phyloP scores from a whole-genome alignment of 2,797 vertebrate species.

The Columba guinea region DNA sequence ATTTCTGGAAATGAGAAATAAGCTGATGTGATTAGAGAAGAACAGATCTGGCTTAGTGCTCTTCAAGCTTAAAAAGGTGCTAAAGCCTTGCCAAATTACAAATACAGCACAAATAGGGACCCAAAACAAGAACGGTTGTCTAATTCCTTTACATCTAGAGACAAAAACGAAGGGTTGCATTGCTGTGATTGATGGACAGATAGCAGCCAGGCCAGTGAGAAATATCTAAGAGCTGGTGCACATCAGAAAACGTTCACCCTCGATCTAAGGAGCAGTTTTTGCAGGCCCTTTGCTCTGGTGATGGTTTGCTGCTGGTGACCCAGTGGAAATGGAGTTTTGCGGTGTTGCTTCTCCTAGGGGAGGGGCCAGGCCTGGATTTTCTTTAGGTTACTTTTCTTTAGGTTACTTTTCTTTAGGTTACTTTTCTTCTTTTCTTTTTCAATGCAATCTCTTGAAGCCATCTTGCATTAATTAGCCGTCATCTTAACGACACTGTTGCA shows the following conservation, averaged over 20 bases:
- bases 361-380: not conserved
- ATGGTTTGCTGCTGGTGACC: slow-evolving; percentile 15
- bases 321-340: slow-evolving; percentile 7
- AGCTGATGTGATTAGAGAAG: slow-evolving; percentile 80
- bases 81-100: slow-evolving; percentile 64
- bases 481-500: slow-evolving; percentile 70
- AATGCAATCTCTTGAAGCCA: slow-evolving; percentile 69
- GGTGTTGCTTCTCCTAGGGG: not conserved
- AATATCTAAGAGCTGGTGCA: not conserved
- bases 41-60: slow-evolving; percentile 78
- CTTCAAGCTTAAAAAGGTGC: slow-evolving; percentile 71
- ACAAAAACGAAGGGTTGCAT: slow-evolving; percentile 27
- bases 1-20: slow-evolving; percentile 82
- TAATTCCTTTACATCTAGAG: slow-evolving; percentile 36
- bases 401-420: not conserved
- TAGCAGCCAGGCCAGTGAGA: not conserved
- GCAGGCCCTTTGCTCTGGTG: not conserved
- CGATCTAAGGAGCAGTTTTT: not conserved
- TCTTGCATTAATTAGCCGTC: slow-evolving; percentile 75
- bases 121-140: slow-evolving; percentile 37
- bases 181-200: slow-evolving; percentile 7
- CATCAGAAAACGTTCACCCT: not conserved
- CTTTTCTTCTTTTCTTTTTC: not conserved
- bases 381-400: slow-evolving; percentile 10
- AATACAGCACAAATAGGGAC: slow-evolving; percentile 47